Evolutionary conservation across 1,140 invertebrate species (phyloP).

Genomic region (Drosophila parvula): DNA sequence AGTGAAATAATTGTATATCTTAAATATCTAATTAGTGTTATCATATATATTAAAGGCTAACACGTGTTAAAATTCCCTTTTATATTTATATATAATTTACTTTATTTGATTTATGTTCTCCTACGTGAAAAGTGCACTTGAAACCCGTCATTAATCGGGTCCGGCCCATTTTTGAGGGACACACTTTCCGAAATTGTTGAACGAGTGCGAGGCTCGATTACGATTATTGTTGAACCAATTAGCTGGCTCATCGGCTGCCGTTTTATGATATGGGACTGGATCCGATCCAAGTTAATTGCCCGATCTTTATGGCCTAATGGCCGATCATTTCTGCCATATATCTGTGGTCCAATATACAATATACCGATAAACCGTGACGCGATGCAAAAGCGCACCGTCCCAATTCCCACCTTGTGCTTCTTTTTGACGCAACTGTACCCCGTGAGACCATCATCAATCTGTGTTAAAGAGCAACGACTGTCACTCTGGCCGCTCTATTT

Average conservation of each 20-base stretch:
- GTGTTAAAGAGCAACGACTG: conserved; percentile 37
- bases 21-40: too few species aligned
- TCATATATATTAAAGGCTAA: too few species aligned
- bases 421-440: conserved; percentile 30
- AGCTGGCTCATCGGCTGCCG: conserved; percentile 37
- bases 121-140: neutral
- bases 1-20: too few species aligned
- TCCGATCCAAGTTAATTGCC: conserved; percentile 33
- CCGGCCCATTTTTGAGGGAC: neutral
- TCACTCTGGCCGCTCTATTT: conserved; percentile 32
- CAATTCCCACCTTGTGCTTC: neutral
- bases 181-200: conserved; percentile 1
- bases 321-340: conserved; percentile 47
- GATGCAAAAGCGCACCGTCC: conserved; percentile 1
- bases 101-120: neutral
- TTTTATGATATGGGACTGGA: conserved; percentile 13
- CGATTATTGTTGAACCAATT: conserved; percentile 34
- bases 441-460: conserved; percentile 31
- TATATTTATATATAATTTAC: too few species aligned
- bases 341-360: conserved; percentile 28
- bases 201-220: conserved; percentile 7
- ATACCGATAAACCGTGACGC: conserved; percentile 27
- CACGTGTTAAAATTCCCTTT: too few species aligned
- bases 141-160: neutral
- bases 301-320: conserved; percentile 42